Conservation (phyloP, 1,140 invertebrate species). For the Drosophila murphyi region DNA sequence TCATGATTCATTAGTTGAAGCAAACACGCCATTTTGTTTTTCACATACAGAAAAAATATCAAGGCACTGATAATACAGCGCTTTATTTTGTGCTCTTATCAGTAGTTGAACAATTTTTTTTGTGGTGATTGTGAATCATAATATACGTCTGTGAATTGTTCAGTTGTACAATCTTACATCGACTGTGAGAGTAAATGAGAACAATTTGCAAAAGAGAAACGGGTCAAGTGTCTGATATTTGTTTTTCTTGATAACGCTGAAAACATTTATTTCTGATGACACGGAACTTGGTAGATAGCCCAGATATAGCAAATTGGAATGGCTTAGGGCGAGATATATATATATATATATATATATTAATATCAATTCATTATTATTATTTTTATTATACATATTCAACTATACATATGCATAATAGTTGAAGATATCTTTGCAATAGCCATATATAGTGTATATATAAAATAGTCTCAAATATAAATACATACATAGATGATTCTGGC, state of each 20-base stretch:
- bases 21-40: slow-evolving; percentile 60
- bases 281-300: neutral
- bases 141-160: neutral
- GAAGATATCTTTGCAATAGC: too few species aligned
- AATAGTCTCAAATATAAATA: too few species aligned
- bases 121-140: slow-evolving; percentile 28
- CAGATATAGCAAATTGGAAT: too few species aligned
- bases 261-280: slow-evolving; percentile 15
- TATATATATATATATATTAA: too few species aligned
- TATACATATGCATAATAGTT: too few species aligned
- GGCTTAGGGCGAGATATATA: too few species aligned
- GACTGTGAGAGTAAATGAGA: slow-evolving; percentile 3
- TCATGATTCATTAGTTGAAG: slow-evolving; percentile 50
- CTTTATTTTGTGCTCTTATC: slow-evolving; percentile 38
- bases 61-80: slow-evolving; percentile 27
- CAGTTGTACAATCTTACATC: slow-evolving; percentile 4
- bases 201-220: slow-evolving; percentile 32
- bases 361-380: too few species aligned
- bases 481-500: too few species aligned
- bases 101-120: slow-evolving; percentile 28
- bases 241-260: neutral
- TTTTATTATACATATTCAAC: too few species aligned
- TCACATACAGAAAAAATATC: slow-evolving; percentile 11
- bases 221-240: slow-evolving; percentile 39
- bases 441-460: too few species aligned